Percentiles rank a stretch among this genome's conserved stretches.
Conservation (phyloP, 2,888 invertebrate genomes). For the Zeuzera pyrina region DNA sequence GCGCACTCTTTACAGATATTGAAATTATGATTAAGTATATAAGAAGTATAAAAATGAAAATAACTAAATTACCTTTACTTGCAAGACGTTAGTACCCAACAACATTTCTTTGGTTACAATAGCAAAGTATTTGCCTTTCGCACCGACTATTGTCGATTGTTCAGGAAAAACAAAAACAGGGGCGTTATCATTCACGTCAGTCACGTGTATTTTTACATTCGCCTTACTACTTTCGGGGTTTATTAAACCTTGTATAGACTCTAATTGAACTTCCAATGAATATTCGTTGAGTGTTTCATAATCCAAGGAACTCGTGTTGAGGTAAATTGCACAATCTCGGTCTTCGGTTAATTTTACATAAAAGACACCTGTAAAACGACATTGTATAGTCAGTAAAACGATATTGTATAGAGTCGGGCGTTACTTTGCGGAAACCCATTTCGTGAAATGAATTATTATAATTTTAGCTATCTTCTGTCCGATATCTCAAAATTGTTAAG, state of each 20-base stretch:
- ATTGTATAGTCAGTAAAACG: too few species aligned
- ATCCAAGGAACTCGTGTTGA: constrained; percentile 81
- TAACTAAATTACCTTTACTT: constrained; percentile 76
- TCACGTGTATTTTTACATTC: constrained; percentile 84
- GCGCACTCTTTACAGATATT: neutral
- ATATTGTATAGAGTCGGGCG: too few species aligned
- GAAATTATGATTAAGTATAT: neutral
- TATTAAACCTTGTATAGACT: constrained; percentile 85
- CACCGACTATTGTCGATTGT: constrained; percentile 62
- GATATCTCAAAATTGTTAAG: too few species aligned
- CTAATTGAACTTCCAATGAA: constrained; percentile 81
- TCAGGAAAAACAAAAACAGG: constrained; percentile 86
- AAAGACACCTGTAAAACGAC: constrained; percentile 78
- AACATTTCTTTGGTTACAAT: constrained; percentile 83
- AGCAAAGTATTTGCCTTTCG: constrained; percentile 83
- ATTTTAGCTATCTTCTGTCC: too few species aligned
- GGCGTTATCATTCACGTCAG: constrained; percentile 91
- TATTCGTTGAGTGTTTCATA: constrained; percentile 84
- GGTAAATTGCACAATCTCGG: constrained; percentile 85
- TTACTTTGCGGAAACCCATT: too few species aligned
- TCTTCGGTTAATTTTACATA: constrained; percentile 82
- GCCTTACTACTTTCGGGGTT: constrained; percentile 84
- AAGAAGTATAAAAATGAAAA: neutral
- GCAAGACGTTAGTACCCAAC: constrained; percentile 82
- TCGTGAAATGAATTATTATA: too few species aligned